These are phyloP conservation scores for Peribatodes rhomboidaria DNA, from an alignment of 2,888 invertebrate species.

Conservation along the genomic window DNA sequence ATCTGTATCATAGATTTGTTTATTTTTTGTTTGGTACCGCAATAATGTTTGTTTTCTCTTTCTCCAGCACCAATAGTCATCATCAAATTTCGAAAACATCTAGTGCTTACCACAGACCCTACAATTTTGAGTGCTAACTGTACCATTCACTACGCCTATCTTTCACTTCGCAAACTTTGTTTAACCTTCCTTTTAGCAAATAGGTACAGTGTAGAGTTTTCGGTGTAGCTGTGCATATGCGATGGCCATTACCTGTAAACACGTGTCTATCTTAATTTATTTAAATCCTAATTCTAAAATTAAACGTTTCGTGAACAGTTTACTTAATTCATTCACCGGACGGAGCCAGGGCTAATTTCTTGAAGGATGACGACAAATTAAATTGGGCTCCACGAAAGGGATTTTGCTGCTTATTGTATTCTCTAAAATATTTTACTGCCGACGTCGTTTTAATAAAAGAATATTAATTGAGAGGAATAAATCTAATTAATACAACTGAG, in stretches of 20 bases:
- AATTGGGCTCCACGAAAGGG: conserved; percentile 24
- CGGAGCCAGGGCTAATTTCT: conserved; percentile 22
- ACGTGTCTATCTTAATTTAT: background rate
- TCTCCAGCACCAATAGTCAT: too few relatives aligned
- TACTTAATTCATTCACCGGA: conserved; percentile 7
- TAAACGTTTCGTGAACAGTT: background rate
- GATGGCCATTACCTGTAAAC: background rate
- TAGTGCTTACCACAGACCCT: too few relatives aligned
- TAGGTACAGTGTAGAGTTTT: too few relatives aligned
- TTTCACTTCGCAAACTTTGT: too few relatives aligned
- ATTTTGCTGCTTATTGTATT: conserved; percentile 36
- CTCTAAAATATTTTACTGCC: conserved; percentile 14
- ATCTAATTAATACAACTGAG: background rate
- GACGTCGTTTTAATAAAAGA: background rate
- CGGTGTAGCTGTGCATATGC: too few relatives aligned
- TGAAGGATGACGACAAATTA: conserved; percentile 28
- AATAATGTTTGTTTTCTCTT: too few relatives aligned
- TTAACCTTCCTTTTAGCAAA: too few relatives aligned
- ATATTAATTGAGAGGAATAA: background rate
- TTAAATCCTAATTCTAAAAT: background rate
- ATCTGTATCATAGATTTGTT: too few relatives aligned
- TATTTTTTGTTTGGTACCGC: too few relatives aligned
- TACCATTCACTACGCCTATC: too few relatives aligned
- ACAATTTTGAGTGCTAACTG: too few relatives aligned
- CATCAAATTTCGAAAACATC: too few relatives aligned